Base-by-base conservation (phyloP, 2,797 vertebrate species). In the Arrhamphus sclerolepis region DNA sequence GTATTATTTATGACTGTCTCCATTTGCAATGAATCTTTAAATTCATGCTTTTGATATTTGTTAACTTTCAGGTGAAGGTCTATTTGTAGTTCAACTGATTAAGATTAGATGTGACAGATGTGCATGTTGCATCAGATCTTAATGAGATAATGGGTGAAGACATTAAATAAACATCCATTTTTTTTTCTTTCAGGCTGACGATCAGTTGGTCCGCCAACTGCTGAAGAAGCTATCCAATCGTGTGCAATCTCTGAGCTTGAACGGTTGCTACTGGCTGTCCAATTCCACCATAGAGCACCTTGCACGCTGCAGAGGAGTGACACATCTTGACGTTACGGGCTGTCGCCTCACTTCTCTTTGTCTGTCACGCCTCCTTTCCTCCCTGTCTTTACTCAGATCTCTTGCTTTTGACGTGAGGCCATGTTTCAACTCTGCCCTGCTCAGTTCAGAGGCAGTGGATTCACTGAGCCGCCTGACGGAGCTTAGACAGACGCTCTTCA, bases 241-340 rank as follows among this genome's bases (percentile, higher is more conserved):
- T 8, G 94, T 98, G 70, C 94, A 94, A 80, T 94, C 94, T 56
- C 92, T 99, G 75, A 94, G 94, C 87, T 87, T 98, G 84, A 95
- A 94, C 0, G 95, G 96, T 34, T 98, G 97, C 89, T 99, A 98
- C 55, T 99, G 98, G 98, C 81, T 99, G 61, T 87, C 93, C 0
- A 91, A 93, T 31, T 77, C 92, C 9, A 94, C 94, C 0, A 69
- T 97, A 13, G 96, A 98, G 46, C 89, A 92, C 0, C 78, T 97
- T 1, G 91, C 88, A 0, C 92, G 92, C 46, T 99, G 98, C 90
- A 93, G 88, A 53, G 84, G 88, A 55, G 90, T 99, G 85, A 93
- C 95, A 0, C 94, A 91, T 52, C 91, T 98, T 11, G 96, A 97
- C 70, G 80, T 99, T 44, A 95, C 94, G 0, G 97, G 97, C 60